Base-by-base conservation (phyloP, 2,888 invertebrate species). In the Selenia dentaria region DNA sequence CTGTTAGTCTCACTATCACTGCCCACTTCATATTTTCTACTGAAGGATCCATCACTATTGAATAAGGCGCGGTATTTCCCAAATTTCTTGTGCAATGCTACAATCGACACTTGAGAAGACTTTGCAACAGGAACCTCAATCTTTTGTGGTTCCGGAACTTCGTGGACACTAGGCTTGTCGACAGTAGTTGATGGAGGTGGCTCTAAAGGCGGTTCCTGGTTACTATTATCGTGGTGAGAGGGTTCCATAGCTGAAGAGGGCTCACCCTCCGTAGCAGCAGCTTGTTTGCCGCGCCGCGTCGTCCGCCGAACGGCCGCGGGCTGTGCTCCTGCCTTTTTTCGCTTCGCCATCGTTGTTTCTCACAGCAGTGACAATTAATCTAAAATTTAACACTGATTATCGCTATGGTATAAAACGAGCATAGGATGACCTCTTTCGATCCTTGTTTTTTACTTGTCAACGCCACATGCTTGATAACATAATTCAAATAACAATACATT, bases 61-160 rank as follows among this genome's bases (percentile, higher is more conserved):
- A 90, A 80, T 10, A 92, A 68, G 62, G 90, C 92, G 22, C 92
- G 77, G 62, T 91, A 92, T 73, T 92, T 92, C 27, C 92, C 92
- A 64, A 92, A 92, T 63, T 92, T 92, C 61, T 92, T 92, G 65
- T 92, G 92, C 42, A 83, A 63, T 40, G 81, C 83, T 58, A 88
- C 78, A 33, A 77, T 56, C 51, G 82, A 83, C 32, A 77, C 67
- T 59, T 65, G 71, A 46, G 62, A 65, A 36, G 74, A 62, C 53
- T 80, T 82, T 11, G 57, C 55, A 22, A 57, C 47, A 10, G 63
- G 2, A 12, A 26, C 46, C 22, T 70, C 65, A 34, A 74, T 57
- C 36, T 65, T 52, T 39, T 71, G 67, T 14, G 62, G 57, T 3
- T 65, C 63, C 26, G 57, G 20, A 8, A 52, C 34, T 5, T 57